Percentiles rank a stretch among this genome's conserved stretches.
These are phyloP conservation scores for Tetragnatha montana DNA, from an alignment of 2,888 invertebrate genomes.

Conservation along the genomic window DNA sequence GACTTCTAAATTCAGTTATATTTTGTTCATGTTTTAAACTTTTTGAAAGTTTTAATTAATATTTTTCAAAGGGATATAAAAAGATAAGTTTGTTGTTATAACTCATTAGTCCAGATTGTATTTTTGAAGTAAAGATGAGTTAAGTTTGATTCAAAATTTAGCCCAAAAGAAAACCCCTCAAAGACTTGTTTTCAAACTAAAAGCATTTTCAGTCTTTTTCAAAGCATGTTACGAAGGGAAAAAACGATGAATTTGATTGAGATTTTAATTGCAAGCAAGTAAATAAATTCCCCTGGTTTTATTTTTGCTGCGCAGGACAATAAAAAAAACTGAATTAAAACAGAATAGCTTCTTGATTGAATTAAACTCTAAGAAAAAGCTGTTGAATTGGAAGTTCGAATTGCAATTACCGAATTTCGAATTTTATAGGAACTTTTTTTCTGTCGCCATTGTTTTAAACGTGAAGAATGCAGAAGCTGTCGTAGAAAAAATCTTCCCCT, in stretches of 20 bases:
- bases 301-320: neutral
- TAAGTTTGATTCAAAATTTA: no score
- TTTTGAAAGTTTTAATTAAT: no score
- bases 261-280: neutral
- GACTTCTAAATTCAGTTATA: no score
- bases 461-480: neutral
- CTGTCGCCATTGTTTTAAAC: neutral
- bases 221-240: neutral
- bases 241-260: neutral
- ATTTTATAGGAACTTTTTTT: neutral
- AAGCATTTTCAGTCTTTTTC: neutral
- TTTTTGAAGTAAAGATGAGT: no score
- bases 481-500: neutral
- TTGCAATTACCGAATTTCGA: conserved; percentile 1
- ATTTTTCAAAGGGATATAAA: no score
- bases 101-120: no score
- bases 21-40: no score
- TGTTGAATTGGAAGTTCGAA: neutral
- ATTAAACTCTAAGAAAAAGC: neutral
- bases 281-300: neutral
- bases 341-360: neutral
- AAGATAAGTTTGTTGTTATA: no score
- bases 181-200: conserved; percentile 6
- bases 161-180: neutral
- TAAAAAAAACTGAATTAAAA: neutral